Base-by-base conservation (phyloP, 2,113 vertebrate genomes). In the Odontesthes bonariensis region DNA sequence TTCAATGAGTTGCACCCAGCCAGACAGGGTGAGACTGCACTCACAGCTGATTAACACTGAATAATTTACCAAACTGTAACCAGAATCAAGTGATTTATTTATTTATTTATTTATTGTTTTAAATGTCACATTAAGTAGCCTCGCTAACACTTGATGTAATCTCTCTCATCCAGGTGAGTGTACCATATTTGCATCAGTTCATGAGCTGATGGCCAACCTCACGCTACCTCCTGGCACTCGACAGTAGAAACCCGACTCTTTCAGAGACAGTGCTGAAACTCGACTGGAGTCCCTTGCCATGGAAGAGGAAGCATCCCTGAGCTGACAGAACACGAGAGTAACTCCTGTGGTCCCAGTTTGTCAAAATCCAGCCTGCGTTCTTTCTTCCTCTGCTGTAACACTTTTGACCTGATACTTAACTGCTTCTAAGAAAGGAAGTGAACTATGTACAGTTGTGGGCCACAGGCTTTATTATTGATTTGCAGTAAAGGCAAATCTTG, bases 131-230 rank as follows among this genome's bases (percentile, higher is more conserved):
- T n/a, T 13, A 49, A 61, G 42, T 1, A 6, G 2, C 13, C 4
- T 67, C 33, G 32, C 42, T 56, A 51, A 79, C 35, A 8, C 38
- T 69, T 0, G 0, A 3, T 54, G 0, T 59, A 38, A 42, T 31
- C 20, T 86, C 92, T 91, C 91, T 85, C 91, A 86, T 88, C 86
- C 53, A 99, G 98, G 98, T 90, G 98, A 99, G 94, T 99, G 98
- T 93, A 99, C 98, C 81, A 99, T 99, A 96, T 99, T 97, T 94
- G 96, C 96, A 68, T 97, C 98, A 74, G 98, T 99, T 92, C 97
- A 98, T 79, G 98, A 99, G 92, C 96, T 99, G 93, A 99, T 99
- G 98, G 95, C 95, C 93, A 98, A 96, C 95, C 96, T 99, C 87
- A 94, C 95, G 67, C 93, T 99, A 90, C 95, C 96, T 81, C 96